Evolutionary conservation across 2,888 invertebrate genomes (phyloP).

Genomic region (Rutpela maculata): DNA sequence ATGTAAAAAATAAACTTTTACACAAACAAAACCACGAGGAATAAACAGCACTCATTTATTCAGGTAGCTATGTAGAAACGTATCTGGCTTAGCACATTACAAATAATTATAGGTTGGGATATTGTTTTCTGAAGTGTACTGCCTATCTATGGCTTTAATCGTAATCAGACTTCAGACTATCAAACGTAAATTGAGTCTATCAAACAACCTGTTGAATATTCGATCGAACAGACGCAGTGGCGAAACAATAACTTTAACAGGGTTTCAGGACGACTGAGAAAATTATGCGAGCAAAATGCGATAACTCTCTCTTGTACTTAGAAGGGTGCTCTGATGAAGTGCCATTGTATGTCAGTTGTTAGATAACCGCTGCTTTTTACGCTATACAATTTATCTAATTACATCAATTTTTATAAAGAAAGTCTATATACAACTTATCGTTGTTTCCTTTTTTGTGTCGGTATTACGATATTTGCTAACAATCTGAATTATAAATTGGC

Average conservation of each 20-base stretch:
- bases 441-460: too few species aligned
- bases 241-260: constrained; percentile 24
- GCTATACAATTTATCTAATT: too few species aligned
- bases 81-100: constrained; percentile 28
- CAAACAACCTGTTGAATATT: constrained; percentile 61
- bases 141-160: constrained; percentile 41
- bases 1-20: neutral
- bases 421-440: too few species aligned
- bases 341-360: too few species aligned
- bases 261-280: neutral
- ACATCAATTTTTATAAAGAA: too few species aligned
- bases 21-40: neutral
- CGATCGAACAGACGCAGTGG: constrained; percentile 44
- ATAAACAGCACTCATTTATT: constrained; percentile 10
- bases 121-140: constrained; percentile 50
- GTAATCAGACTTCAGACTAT: constrained; percentile 56
- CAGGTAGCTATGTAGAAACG: constrained; percentile 20
- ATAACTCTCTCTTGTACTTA: too few species aligned
- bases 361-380: too few species aligned
- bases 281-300: neutral
- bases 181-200: constrained; percentile 60
- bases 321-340: too few species aligned
- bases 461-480: too few species aligned
- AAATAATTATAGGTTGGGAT: constrained; percentile 41
- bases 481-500: too few species aligned